Percentiles rank a stretch among this genome's conserved stretches.
Conservation (phyloP, 2,113 vertebrate species). For the Synodontis membranacea region DNA sequence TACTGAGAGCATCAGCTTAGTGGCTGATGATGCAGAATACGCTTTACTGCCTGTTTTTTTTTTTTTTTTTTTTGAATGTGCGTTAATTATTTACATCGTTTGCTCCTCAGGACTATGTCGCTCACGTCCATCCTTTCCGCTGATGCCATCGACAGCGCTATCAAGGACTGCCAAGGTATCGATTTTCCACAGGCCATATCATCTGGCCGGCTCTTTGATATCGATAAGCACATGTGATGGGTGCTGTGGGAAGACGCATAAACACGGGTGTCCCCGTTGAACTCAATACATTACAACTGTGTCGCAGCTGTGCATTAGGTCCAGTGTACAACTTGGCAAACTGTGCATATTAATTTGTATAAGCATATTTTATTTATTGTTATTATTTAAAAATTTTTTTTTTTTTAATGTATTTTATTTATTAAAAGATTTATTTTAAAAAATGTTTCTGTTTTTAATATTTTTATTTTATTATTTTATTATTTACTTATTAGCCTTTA, state of each 20-base stretch:
- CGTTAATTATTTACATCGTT: conserved; percentile 66
- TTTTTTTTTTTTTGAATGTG: conserved; percentile 7
- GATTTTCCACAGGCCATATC: conserved; percentile 58
- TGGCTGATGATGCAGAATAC: neutral
- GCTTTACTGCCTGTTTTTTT: conserved; percentile 3
- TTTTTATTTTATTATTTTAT: neutral
- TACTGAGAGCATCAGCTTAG: neutral
- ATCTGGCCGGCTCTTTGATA: conserved; percentile 50
- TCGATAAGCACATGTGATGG: conserved; percentile 24
- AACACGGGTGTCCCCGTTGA: neutral
- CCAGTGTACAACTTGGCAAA: neutral
- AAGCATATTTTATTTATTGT: neutral
- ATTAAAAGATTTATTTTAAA: too few relatives aligned
- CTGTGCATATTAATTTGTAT: neutral
- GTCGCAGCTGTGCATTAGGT: neutral
- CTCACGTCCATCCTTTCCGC: conserved; percentile 87
- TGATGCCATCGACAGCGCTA: conserved; percentile 87
- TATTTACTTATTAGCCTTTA: neutral
- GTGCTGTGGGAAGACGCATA: neutral
- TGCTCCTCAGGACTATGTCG: conserved; percentile 84
- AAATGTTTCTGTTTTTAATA: neutral
- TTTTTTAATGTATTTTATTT: neutral
- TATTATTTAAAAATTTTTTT: neutral
- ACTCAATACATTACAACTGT: neutral
- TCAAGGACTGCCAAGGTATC: conserved; percentile 98